A percentile compares a stretch with the other conserved stretches of the same genome.
These are phyloP conservation scores for Arctopsyche grandis DNA, from an alignment of 1,140 invertebrate species.

Conservation along the genomic window DNA sequence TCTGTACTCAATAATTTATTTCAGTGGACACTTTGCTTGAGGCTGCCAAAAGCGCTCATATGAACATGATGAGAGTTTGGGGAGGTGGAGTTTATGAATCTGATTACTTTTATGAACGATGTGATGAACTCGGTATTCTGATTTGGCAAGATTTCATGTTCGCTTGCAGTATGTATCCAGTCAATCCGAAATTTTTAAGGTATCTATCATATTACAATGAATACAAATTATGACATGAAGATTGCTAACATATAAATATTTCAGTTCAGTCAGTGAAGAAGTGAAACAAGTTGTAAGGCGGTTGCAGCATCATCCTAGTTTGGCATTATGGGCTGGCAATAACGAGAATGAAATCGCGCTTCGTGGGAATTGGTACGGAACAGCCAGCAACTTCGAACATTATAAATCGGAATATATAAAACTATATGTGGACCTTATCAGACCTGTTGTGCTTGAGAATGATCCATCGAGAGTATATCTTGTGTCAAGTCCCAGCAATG, in stretches of 20 bases:
- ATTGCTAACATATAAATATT: background rate
- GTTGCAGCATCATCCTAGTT: conserved; percentile 88
- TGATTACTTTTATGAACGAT: conserved; percentile 89
- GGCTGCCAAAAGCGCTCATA: conserved; percentile 82
- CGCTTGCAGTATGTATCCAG: conserved; percentile 95
- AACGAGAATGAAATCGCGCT: conserved; percentile 98
- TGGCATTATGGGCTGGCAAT: conserved; percentile 93
- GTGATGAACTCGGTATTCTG: conserved; percentile 83
- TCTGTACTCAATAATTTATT: background rate
- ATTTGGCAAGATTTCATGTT: conserved; percentile 98
- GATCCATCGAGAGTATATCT: conserved; percentile 77
- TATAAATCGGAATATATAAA: conserved; percentile 87
- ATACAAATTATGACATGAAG: background rate
- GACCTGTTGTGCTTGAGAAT: conserved; percentile 70
- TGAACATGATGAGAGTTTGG: conserved; percentile 97
- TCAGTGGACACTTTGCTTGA: conserved; percentile 71
- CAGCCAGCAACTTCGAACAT: conserved; percentile 65
- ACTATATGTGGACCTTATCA: conserved; percentile 86
- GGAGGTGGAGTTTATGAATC: conserved; percentile 96
- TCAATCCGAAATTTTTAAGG: conserved; percentile 75
- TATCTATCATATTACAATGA: conserved; percentile 54
- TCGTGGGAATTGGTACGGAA: conserved; percentile 85
- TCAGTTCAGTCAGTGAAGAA: conserved; percentile 78
- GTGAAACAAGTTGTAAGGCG: conserved; percentile 85
- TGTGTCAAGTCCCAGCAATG: conserved; percentile 94